A percentile compares a stretch with the other conserved stretches of the same genome.
phyloP scores from a whole-genome alignment of 2,797 vertebrate species.

The Typhlichthys subterraneus region DNA sequence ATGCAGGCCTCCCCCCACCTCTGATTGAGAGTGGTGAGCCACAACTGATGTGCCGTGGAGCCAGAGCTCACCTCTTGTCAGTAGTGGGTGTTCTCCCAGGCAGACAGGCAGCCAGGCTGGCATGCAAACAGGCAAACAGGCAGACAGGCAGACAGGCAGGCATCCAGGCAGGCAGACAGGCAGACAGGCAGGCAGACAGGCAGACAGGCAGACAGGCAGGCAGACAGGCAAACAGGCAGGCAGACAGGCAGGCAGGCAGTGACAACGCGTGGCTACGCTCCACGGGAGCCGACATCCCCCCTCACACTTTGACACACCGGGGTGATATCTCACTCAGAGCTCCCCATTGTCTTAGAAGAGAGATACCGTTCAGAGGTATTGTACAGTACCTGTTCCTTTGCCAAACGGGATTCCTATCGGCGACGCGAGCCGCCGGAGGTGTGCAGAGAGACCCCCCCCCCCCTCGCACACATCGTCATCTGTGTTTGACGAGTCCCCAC shows the following conservation, averaged over 20 bases:
- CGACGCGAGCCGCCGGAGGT: slow-evolving; percentile 1
- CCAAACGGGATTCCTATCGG: slow-evolving; percentile 19
- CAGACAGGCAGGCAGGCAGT: slow-evolving; percentile 71
- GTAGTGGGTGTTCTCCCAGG: slow-evolving; percentile 68
- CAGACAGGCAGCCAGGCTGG: slow-evolving; percentile 74
- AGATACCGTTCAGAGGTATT: slow-evolving; percentile 16
- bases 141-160: slow-evolving; percentile 70
- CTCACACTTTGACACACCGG: slow-evolving; percentile 61
- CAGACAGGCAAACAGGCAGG: slow-evolving; percentile 66
- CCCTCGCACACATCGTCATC: slow-evolving; percentile 8
- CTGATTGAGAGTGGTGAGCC: slow-evolving; percentile 85
- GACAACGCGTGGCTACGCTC: slow-evolving; percentile 78
- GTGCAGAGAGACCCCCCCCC: neutral
- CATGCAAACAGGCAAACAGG: slow-evolving; percentile 70
- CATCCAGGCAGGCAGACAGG: slow-evolving; percentile 70
- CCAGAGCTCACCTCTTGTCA: slow-evolving; percentile 75
- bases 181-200: slow-evolving; percentile 70
- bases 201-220: slow-evolving; percentile 70
- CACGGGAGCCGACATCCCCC: slow-evolving; percentile 68
- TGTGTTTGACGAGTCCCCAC: neutral
- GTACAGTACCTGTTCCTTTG: neutral
- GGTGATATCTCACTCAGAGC: slow-evolving; percentile 72
- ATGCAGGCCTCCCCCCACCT: slow-evolving; percentile 69
- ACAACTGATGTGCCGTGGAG: slow-evolving; percentile 78
- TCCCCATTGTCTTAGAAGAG: slow-evolving; percentile 53